These are phyloP conservation scores for Spisula subtruncata DNA, from an alignment of 2,888 invertebrate species.

Conservation along the genomic window DNA sequence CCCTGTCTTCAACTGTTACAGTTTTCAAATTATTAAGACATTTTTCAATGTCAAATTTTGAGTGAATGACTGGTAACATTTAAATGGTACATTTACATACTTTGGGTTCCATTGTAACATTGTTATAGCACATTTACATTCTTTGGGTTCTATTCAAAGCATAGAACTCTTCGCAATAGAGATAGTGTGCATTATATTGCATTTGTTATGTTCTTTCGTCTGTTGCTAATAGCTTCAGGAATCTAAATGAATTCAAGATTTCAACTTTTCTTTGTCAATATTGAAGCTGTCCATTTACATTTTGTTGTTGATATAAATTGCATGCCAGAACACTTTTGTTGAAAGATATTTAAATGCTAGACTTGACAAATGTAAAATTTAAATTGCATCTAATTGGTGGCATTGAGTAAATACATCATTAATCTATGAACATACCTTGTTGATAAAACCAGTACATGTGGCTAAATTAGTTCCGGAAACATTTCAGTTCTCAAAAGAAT, in stretches of 20 bases:
- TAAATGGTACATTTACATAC: constrained; percentile 31
- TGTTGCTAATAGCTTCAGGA: background rate
- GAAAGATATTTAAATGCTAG: background rate
- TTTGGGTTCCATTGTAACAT: constrained; percentile 32
- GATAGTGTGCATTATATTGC: constrained; percentile 3
- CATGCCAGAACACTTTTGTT: background rate
- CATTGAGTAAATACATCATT: background rate
- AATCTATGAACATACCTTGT: background rate
- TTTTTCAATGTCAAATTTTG: constrained; percentile 29
- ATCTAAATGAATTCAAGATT: background rate
- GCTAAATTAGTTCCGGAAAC: too few relatives aligned
- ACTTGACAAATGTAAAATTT: background rate
- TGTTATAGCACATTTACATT: constrained; percentile 22
- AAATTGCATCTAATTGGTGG: background rate
- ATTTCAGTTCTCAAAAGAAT: too few relatives aligned
- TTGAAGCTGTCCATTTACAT: background rate
- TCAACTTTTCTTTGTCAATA: background rate
- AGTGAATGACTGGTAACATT: constrained; percentile 26
- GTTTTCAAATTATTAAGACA: constrained; percentile 25
- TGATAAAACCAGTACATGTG: too few relatives aligned
- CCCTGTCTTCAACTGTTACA: background rate
- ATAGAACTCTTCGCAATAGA: background rate
- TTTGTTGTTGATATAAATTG: background rate
- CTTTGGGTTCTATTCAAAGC: background rate
- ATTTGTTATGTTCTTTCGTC: background rate